Evolutionary conservation across 2,797 vertebrate genomes (phyloP), one percentile per base, ranked within the genome.

Genomic region (Callimico goeldii): DNA sequence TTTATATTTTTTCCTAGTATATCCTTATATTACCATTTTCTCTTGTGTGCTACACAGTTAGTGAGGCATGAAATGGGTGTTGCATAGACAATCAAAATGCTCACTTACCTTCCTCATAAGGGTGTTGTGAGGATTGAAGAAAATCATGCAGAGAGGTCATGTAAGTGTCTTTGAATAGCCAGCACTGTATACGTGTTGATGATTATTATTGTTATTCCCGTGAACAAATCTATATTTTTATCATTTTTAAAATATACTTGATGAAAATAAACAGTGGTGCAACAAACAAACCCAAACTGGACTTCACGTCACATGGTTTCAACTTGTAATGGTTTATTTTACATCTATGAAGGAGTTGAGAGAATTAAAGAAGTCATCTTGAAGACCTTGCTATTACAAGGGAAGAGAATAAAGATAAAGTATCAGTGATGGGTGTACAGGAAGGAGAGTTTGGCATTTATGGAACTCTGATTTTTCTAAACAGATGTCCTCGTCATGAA

Each of bases 401-500:
- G 30, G 84, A 92, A n/a, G 46, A 91, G 2, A 84, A 55, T 70
- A 85, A 87, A 61, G 46, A 82, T 79, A 85, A 79, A 83, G 22
- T 43, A 92, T 15, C 67, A 67, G 77, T 11, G 11, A 82, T 93
- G 82, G 52, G 33, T 41, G 17, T 86, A 46, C 30, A 79, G 82
- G 55, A 87, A 94, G n/a, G 39, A 48, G 36, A 97, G 72, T 97
- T 95, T 94, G 86, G 95, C 88, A 84, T 95, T 97, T 92, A 83
- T 82, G 46, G 64, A 96, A 96, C 92, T 97, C 95, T 96, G 93
- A 87, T 95, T 97, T 97, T 92, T 96, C 97, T 95, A 96, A 98
- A 96, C 98, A 98, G 97, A 98, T 98, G 97, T 97, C 96, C 95
- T 97, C 94, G 96, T 97, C 96, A 84, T 96, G 87, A 77, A 97